Evolutionary conservation across 2,888 invertebrate genomes (phyloP), one percentile per base, ranked within the genome.

Genomic region (Thereva unica): DNA sequence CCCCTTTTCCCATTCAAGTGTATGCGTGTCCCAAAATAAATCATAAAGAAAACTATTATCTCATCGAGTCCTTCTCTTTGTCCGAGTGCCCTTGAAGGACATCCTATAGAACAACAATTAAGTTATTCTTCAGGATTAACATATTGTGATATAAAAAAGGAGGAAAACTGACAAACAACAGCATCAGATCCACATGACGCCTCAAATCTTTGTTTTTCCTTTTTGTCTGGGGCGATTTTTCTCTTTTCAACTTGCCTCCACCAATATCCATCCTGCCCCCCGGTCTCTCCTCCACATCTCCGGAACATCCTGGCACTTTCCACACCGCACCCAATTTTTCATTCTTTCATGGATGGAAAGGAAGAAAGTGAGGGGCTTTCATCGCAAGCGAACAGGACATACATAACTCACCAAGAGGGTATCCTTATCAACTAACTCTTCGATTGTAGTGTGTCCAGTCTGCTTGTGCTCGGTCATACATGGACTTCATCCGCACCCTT

Each of bases 271-370:
- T 34, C 5, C 23, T 41, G 37, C 38, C 41, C 49, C 40, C 57
- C 44, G 54, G 45, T 52, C 47, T 61, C 68, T 64, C 68, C 65
- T 65, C 68, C 65, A 68, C 65, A 54, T 65, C 53, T 65, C 59
- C 59, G 23, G 23, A 23, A 23, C 23, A 23, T 7, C 50, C 5
- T n/a, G 23, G 37, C 38, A 41, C 49, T 44, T 56, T 59, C 44
- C 59, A 50, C 57, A 59, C 68, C 68, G 68, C 68, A 68, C 68
- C 68, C 65, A 68, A 68, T 59, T 65, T 59, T 65, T 65, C 59
- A 65, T 65, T 54, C 57, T 57, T 50, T 50, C 40, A 45, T 44
- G 23, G 23, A 23, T 23, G 23, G 23, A 23, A 23, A 23, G 23
- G 23, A 23, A 23, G 23, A 23, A 61, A 59, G 52, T 37, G 38